Evolutionary conservation across 2,888 invertebrate species (phyloP), one percentile per base, ranked within the genome.

Genomic region (Drosophila hawaiiensis): DNA sequence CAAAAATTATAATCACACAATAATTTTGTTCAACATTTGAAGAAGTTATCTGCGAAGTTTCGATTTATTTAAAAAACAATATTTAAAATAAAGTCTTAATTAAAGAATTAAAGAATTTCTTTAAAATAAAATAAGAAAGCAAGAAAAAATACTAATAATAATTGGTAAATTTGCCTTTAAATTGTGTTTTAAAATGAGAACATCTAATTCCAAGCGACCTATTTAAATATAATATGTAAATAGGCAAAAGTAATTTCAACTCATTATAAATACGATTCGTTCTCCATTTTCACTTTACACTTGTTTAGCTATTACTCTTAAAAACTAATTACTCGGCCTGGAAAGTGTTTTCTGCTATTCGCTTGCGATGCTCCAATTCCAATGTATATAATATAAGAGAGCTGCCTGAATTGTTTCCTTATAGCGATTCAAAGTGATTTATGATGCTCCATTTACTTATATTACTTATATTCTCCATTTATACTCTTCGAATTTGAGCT

Each of bases 401-500:
- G 25, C 25, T 55, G 19, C 12, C 25, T 16, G 22, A 16, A 35
- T 25, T 43, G 12, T 5, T 22, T 43, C n/a, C 41, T 5, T 4
- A 14, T 14, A 22, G 2, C 47, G 14, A 4, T n/a, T 41, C 4
- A n/a, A 41, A n/a, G 41, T n/a, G 22, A 47, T 14, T 47, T 16
- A 16, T 22, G 35, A 35, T 16, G 22, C 4, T 14, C 14, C 22
- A 22, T 47, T 16, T 47, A 39, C 10, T 4, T 39, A 39, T 19
- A 9, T 39, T 39, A 39, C 19, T 3, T 33, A 28, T 14, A 61
- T 29, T 29, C 9, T 16, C 6, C 1, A 37, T 33, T 59, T 50
- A 14, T n/a, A n/a, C 14, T 19, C 12, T 25, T 25, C 50, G 16
- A 50, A 19, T 12, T 28, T 37, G 4, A 25, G 92, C 94, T 94